phyloP scores from a whole-genome alignment of 1,140 invertebrate species.

The Bicyclus anynana region DNA sequence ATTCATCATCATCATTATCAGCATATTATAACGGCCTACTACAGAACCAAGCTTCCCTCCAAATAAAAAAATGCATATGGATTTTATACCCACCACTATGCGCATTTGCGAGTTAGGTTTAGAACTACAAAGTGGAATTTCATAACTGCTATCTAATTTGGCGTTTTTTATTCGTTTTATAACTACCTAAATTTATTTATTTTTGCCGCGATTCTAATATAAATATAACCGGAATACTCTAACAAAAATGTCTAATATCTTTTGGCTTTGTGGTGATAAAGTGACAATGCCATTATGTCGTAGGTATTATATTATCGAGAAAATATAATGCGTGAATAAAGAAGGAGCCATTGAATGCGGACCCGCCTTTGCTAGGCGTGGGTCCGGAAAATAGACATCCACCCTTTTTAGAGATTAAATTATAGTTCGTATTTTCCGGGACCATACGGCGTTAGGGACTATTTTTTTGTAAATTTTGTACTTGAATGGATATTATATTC shows the following conservation, averaged over 20 bases:
- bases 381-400: conserved; percentile 57
- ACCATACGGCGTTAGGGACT: conserved; percentile 33
- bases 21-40: no score
- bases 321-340: conserved; percentile 56
- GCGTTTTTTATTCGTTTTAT: no score
- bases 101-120: no score
- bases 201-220: not conserved
- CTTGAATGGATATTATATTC: not conserved
- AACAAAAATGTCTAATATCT: not conserved
- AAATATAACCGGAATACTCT: not conserved
- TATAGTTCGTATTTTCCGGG: conserved; percentile 56
- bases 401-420: conserved; percentile 61
- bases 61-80: no score
- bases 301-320: conserved; percentile 23
- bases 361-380: conserved; percentile 45
- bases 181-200: no score
- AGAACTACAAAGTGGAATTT: no score
- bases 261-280: conserved; percentile 22
- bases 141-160: no score
- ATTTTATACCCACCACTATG: no score
- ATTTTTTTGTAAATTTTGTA: conserved; percentile 23
- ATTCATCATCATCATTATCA: no score
- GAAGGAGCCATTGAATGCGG: conserved; percentile 55
- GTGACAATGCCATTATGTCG: conserved; percentile 28
- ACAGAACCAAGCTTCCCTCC: no score